Evolutionary conservation across 2,113 vertebrate genomes (phyloP), one percentile per base, ranked within the genome.

Genomic region (Microtus montanus): DNA sequence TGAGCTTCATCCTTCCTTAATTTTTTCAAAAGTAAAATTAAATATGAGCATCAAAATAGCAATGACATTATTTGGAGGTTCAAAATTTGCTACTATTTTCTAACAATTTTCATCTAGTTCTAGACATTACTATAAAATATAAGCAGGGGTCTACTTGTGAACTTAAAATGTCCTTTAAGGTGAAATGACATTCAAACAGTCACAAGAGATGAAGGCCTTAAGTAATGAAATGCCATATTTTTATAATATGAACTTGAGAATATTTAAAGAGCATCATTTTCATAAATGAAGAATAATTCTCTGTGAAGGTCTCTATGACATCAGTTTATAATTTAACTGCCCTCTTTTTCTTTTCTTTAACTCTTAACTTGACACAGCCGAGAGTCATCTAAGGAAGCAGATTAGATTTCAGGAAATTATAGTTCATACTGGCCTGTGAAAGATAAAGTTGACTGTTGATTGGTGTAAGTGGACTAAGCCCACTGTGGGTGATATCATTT

Each of bases 131-230:
- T 77, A 38, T 75, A 84, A 79, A 95, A 77, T 78, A 44, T 4
- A 49, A 4, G 82, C 9, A 79, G 33, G 44, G 90, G 14, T 86
- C 12, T 83, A 83, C 87, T 24, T 26, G 20, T 91, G 11, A 96
- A 78, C 3, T 96, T 95, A 83, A 89, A 90, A 28, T 94, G 1
- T 1, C 5, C 41, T 94, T 94, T 70, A 54, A 38, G 41, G 5
- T 94, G 19, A 92, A 96, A 52, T 90, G 17, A 95, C 87, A 70
- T 94, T 70, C 87, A 92, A 74, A 49, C 14, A 85, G 2, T 85
- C 49, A 6, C 52, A 64, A 68, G 9, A 89, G 47, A 0, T 61
- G 66, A 80, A 74, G 68, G 80, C 71, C 30, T 77, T 44, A 66
- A 54, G 58, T 24, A 86, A 12, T 7, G 63, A 70, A 90, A 85